Evolutionary conservation across 2,113 vertebrate species (phyloP), one percentile per base, ranked within the genome.

Genomic region (Machaerirhynchus nigripectus): DNA sequence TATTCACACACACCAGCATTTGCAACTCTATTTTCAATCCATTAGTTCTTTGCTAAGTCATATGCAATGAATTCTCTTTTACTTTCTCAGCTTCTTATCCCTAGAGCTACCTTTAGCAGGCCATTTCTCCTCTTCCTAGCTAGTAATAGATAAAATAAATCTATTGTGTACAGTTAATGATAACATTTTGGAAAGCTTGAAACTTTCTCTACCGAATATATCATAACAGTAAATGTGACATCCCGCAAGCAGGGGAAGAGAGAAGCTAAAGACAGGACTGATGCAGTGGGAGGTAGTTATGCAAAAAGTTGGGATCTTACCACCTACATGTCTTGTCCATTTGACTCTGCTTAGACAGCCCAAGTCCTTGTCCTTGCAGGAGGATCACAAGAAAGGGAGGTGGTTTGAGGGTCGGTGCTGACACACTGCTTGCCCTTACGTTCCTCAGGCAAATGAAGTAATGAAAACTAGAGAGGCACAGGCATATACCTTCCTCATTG

Each of bases 401-500:
- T n/a, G 23, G 30, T 55, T 37, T 52, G 37, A 75, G 27, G 13
- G 5, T 28, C 55, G 46, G 22, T 31, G 31, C 18, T 59, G 73
- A 57, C 20, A 73, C 4, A 1, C 18, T 33, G 47, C 21, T 80
- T 61, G n/a, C 20, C 9, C 37, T 60, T 59, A 13, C 0, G 0
- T 40, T 74, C 13, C 49, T 21, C 33, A 17, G 42, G 31, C 49
- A 86, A 84, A 93, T 55, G 1, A 67, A 76, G 20, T 49, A 16
- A 89, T 10, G 4, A 23, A 18, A 24, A 15, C 14, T 8, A 28
- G 13, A 64, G 16, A n/a, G 26, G 8, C 33, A 74, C 12, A 75
- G 24, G 37, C 7, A 8, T 19, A 6, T 0, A 4, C 5, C 13
- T 23, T 75, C 24, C 52, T 78, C 30, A 15, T 14, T 63, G 47